Percentiles rank a stretch among this genome's conserved stretches.
These are phyloP conservation scores for Emesis russula DNA, from an alignment of 2,888 invertebrate genomes.

Conservation along the genomic window DNA sequence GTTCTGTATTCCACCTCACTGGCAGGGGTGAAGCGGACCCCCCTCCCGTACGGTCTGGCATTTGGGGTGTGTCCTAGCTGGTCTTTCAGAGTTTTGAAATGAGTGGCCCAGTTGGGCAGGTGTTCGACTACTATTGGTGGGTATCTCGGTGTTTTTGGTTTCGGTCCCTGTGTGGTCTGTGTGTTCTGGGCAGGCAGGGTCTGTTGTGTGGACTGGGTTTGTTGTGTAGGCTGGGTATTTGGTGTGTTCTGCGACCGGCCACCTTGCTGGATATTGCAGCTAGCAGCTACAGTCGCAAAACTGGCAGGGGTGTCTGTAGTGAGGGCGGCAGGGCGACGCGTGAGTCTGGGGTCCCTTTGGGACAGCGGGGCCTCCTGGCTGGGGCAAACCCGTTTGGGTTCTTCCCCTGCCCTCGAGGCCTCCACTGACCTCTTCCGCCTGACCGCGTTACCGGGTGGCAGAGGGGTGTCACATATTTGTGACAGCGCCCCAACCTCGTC, in stretches of 20 bases:
- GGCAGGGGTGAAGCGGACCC: background rate
- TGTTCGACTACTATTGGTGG: background rate
- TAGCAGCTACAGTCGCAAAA: background rate
- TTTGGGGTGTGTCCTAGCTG: background rate
- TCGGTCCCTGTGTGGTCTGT: too few species aligned
- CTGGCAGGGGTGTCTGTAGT: background rate
- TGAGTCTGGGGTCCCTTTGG: background rate
- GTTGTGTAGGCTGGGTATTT: too few species aligned
- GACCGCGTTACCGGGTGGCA: background rate
- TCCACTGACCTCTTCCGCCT: background rate
- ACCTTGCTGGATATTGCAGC: background rate
- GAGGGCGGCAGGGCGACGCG: too few species aligned
- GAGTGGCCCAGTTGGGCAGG: background rate
- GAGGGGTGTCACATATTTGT: background rate
- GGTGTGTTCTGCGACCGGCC: background rate
- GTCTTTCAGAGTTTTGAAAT: background rate
- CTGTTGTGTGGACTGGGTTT: too few species aligned
- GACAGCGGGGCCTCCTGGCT: background rate
- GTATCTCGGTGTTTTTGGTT: background rate
- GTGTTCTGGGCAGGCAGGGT: too few species aligned
- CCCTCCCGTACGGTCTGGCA: background rate
- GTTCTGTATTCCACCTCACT: background rate
- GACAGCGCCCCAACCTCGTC: background rate
- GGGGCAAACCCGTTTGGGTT: background rate
- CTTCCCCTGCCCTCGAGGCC: background rate